Percentiles rank a stretch among this genome's conserved stretches.
These are phyloP conservation scores for Acronicta leporina DNA, from an alignment of 2,888 invertebrate species.

Conservation along the genomic window DNA sequence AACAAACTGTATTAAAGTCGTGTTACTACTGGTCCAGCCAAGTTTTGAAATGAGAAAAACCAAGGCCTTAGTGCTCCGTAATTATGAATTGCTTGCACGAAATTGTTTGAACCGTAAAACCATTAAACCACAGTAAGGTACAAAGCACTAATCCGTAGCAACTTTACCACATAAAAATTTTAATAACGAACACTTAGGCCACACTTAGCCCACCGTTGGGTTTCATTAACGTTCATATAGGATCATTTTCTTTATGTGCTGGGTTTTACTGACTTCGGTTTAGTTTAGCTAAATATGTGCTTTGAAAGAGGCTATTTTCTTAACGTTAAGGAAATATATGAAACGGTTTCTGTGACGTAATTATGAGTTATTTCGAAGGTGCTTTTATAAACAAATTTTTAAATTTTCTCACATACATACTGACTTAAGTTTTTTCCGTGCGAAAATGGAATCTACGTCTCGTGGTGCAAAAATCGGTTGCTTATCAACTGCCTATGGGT, in stretches of 20 bases:
- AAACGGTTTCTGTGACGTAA: constrained; percentile 6
- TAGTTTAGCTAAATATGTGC: constrained; percentile 25
- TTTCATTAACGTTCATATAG: constrained; percentile 38
- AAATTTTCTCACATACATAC: too few species aligned
- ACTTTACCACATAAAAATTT: constrained; percentile 48
- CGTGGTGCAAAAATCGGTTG: too few species aligned
- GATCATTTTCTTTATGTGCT: constrained; percentile 34
- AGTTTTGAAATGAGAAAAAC: constrained; percentile 34
- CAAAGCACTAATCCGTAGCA: constrained; percentile 12
- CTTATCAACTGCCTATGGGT: too few species aligned
- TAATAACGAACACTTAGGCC: constrained; percentile 47
- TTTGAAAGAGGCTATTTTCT: constrained; percentile 12
- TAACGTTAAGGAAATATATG: constrained; percentile 7
- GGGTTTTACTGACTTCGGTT: constrained; percentile 21
- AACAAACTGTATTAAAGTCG: neutral
- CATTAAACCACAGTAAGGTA: constrained; percentile 37
- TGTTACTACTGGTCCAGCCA: constrained; percentile 6
- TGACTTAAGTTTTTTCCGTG: too few species aligned
- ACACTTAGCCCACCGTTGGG: constrained; percentile 35
- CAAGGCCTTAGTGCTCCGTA: constrained; percentile 27
- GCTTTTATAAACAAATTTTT: too few species aligned
- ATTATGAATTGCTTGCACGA: constrained; percentile 48
- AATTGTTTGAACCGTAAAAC: constrained; percentile 49
- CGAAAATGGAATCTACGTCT: too few species aligned
- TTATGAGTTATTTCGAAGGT: too few species aligned